These are phyloP conservation scores for Nothoprocta perdicaria DNA, from an alignment of 2,113 vertebrate genomes.

Conservation along the genomic window DNA sequence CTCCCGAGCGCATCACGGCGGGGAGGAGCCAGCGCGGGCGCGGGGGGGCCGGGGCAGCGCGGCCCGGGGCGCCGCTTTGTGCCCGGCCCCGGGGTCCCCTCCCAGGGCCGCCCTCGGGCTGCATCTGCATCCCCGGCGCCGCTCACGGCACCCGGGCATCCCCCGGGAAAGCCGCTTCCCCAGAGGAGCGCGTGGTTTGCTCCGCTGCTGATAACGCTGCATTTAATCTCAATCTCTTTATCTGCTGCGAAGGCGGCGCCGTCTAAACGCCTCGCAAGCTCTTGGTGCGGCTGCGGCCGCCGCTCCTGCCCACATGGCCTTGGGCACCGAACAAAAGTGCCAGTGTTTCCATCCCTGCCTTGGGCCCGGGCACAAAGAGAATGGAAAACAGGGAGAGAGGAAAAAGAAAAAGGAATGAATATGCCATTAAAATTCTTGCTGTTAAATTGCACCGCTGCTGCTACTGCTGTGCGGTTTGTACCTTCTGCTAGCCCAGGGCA, in stretches of 20 bases:
- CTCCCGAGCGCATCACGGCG: neutral
- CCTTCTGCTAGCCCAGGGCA: neutral
- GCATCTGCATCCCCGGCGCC: no score
- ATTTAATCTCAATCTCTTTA: conserved; percentile 55
- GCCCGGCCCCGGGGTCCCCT: no score
- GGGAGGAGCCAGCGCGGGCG: neutral
- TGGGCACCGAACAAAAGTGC: neutral
- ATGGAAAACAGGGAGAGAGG: neutral
- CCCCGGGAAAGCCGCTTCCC: neutral
- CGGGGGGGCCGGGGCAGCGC: neutral
- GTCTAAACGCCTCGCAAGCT: conserved; percentile 30
- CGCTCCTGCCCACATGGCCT: neutral
- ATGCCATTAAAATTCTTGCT: neutral
- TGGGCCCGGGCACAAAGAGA: neutral
- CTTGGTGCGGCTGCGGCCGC: neutral
- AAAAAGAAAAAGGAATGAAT: neutral
- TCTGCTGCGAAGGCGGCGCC: neutral
- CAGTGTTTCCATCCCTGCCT: neutral
- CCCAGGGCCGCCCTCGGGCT: no score
- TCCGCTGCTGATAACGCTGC: conserved; percentile 3
- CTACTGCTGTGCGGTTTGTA: neutral
- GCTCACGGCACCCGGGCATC: no score
- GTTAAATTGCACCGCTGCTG: neutral
- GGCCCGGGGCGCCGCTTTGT: no score
- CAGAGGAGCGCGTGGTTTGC: neutral